Evolutionary conservation across 64 coral and sea anemone species (phyloP), one percentile per base, ranked within the genome.

Genomic region (Catalaphyllia jardinei): DNA sequence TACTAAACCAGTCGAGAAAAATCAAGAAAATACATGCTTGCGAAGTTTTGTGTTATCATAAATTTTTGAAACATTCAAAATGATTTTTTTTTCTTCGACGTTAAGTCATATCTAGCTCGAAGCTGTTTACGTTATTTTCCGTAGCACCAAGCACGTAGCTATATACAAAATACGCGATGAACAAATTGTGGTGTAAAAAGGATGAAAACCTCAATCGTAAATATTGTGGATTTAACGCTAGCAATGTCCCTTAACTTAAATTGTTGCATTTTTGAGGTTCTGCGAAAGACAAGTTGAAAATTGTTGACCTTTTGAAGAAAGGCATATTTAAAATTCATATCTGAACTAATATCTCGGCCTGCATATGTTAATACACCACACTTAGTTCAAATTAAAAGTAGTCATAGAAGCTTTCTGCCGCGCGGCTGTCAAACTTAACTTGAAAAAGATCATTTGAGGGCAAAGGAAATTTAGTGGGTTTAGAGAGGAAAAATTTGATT

Each of bases 311-410:
- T 85, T 85, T 50, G 10, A 71, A 65, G 62, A 85, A 39, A 25
- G 81, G 67, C 15, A 71, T 71, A 71, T 51, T 85, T 71, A 49
- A 38, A 85, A 71, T 85, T 67, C 33, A 83, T 33, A 85, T 85
- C 18, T 71, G 63, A 85, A 27, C 46, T 71, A 85, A 50, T 71
- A 19, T 49, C 24, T 24, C 49, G 22, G 38, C 33, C 14, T 28
- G 63, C 19, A 42, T 71, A 69, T 42, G 19, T 65, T 52, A 71
- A 13, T 20, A 31, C 35, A 28, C 2, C n/a, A 13, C 31, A 83
- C 62, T 24, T 16, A 12, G 11, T 31, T 83, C 9, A 67, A 83
- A 83, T 24, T 83, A 67, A 31, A 60, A 67, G 5, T 29, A n/a
- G 17, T 42, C 11, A 19, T 46, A 52, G 17, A 69, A 38, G 38